Conservation (phyloP, 2,113 vertebrate genomes). For the Tragelaphus imberbis region DNA sequence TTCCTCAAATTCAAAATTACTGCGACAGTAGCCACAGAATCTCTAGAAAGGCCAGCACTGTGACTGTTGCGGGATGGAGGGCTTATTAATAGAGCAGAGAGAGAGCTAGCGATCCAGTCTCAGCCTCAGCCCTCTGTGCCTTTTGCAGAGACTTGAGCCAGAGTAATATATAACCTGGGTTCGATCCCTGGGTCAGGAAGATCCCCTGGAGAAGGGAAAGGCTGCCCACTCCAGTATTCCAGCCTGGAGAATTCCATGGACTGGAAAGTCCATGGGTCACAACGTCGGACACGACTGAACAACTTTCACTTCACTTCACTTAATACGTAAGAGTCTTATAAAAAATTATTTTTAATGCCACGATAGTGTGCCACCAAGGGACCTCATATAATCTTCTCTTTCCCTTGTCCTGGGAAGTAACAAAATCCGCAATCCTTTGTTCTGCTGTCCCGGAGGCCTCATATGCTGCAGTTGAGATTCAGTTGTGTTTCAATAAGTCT, state of each 20-base stretch:
- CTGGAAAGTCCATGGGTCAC: background rate
- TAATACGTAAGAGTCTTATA: background rate
- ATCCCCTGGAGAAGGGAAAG: background rate
- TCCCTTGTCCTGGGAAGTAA: background rate
- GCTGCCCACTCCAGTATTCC: background rate
- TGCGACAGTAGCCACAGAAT: background rate
- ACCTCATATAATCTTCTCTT: background rate
- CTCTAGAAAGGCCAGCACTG: background rate
- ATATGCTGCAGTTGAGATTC: background rate
- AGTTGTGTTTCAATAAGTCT: background rate
- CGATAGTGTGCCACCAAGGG: background rate
- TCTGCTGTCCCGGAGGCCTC: background rate
- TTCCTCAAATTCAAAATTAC: background rate
- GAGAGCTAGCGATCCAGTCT: background rate
- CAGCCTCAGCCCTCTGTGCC: background rate
- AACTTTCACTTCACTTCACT: background rate
- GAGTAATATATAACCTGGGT: background rate
- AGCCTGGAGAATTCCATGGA: background rate
- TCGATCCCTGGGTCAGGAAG: accelerated
- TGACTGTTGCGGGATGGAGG: background rate
- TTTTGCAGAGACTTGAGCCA: background rate
- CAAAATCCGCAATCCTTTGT: background rate
- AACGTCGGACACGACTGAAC: background rate
- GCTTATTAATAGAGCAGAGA: background rate
- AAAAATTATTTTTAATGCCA: background rate